These are phyloP conservation scores for Excalfactoria chinensis DNA, from an alignment of 2,113 vertebrate genomes.

Conservation along the genomic window DNA sequence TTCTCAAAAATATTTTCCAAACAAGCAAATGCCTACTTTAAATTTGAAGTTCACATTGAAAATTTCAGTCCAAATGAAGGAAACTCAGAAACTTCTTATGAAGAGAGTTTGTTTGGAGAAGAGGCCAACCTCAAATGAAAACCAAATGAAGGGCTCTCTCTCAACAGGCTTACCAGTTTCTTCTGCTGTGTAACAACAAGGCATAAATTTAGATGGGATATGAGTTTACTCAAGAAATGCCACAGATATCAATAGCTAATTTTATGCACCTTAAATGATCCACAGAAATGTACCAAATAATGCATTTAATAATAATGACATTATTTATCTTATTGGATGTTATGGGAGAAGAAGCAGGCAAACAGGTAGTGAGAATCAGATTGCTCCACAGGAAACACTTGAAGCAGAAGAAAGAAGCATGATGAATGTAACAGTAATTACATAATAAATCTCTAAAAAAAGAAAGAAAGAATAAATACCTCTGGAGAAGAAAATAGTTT, in stretches of 20 bases:
- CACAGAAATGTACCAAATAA: not conserved
- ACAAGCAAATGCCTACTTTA: not conserved
- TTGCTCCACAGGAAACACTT: not conserved
- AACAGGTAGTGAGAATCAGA: not conserved
- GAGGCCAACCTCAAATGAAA: not conserved
- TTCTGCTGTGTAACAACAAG: not conserved
- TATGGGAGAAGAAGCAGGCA: not conserved
- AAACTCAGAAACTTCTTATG: not conserved
- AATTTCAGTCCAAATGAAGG: not conserved
- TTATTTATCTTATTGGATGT: not conserved
- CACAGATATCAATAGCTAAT: not conserved
- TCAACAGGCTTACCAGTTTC: not conserved
- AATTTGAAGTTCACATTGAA: not conserved
- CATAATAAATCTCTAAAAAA: not conserved
- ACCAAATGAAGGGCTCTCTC: not conserved
- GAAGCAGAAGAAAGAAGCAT: not conserved
- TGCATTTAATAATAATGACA: not conserved
- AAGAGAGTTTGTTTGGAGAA: not conserved
- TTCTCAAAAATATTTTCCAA: not conserved
- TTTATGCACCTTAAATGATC: not conserved
- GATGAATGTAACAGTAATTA: not conserved
- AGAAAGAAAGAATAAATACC: not conserved
- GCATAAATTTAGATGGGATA: not conserved
- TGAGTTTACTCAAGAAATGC: not conserved
- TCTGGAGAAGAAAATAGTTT: not conserved